Evolutionary conservation across 2,797 vertebrate genomes (phyloP), one percentile per base, ranked within the genome.

Genomic region (Buphagus erythrorhynchus): DNA sequence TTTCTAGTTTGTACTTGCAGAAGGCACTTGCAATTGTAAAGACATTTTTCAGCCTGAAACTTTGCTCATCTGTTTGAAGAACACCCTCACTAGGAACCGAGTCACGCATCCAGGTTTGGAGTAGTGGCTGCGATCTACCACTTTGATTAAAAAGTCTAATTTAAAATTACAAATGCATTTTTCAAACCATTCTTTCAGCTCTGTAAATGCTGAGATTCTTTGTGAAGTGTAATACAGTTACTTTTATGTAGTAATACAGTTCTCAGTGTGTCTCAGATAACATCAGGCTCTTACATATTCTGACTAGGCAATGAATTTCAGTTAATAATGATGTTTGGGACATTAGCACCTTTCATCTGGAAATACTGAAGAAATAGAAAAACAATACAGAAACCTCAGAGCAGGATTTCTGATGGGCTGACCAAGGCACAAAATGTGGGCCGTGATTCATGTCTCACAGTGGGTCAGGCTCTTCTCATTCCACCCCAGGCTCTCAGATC

Each of bases 111-210:
- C 83, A 74, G 52, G 73, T 88, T 92, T 82, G 86, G 76, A 74
- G 40, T 40, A 88, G 83, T 4, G 13, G 67, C 88, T 84, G 57
- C 90, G 93, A 88, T 88, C 83, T 73, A 82, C 73, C 80, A 79
- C 88, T 89, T 92, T 54, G 74, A 95, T 95, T 94, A 96, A 95
- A 93, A 94, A 88, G 51, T 71, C 90, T 88, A 67, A 94, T 94
- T 92, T 95, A 73, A 96, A 95, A 93, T 95, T 91, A 82, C 94
- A 92, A 88, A 71, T 75, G 25, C 83, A 66, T 66, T 88, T 93
- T 88, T 76, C 11, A 68, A 62, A 69, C 58, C 57, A 48, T 90
- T 78, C 80, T 82, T 96, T 82, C 90, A 86, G 83, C 88, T 51
- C 2, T 46, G n/a, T 67, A 88, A 90, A 76, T 11, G 73, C 58